A percentile compares a stretch with the other conserved stretches of the same genome.
These are phyloP conservation scores for Protodeltote pygarga DNA, from an alignment of 2,888 invertebrate genomes.

Conservation along the genomic window DNA sequence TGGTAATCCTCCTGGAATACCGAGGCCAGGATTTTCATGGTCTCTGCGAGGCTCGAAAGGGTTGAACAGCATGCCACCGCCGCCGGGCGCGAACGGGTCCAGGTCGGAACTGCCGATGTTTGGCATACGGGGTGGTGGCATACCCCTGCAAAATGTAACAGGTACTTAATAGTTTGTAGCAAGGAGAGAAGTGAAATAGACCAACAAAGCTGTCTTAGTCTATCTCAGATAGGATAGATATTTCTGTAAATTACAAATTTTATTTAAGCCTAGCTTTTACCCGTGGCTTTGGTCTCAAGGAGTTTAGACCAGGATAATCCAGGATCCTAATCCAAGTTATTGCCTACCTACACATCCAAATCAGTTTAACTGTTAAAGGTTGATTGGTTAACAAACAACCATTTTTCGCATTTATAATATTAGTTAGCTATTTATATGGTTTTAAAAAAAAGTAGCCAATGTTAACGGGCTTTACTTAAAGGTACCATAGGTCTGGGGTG, in stretches of 20 bases:
- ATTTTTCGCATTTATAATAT: no score
- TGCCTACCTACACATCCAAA: no score
- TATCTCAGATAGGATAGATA: no score
- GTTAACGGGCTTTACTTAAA: constrained; percentile 42
- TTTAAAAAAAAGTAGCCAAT: constrained; percentile 28
- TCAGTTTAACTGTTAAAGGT: no score
- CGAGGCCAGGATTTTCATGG: constrained; percentile 81
- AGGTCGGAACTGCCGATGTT: constrained; percentile 92
- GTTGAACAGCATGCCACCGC: constrained; percentile 92
- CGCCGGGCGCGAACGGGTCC: constrained; percentile 89
- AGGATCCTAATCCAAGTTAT: no score
- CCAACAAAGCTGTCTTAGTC: no score
- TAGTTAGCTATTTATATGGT: no score
- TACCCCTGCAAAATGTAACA: constrained; percentile 61
- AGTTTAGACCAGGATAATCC: no score
- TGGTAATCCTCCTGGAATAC: constrained; percentile 87
- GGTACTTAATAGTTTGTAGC: neutral
- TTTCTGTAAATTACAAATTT: no score
- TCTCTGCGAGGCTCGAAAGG: constrained; percentile 85
- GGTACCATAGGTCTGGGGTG: constrained; percentile 72
- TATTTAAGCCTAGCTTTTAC: no score
- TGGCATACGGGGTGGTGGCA: constrained; percentile 68
- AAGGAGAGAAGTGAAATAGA: neutral
- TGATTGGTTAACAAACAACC: no score
- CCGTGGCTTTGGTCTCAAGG: no score